Base-by-base conservation (phyloP, 2,113 vertebrate genomes). In the Isurus oxyrinchus region DNA sequence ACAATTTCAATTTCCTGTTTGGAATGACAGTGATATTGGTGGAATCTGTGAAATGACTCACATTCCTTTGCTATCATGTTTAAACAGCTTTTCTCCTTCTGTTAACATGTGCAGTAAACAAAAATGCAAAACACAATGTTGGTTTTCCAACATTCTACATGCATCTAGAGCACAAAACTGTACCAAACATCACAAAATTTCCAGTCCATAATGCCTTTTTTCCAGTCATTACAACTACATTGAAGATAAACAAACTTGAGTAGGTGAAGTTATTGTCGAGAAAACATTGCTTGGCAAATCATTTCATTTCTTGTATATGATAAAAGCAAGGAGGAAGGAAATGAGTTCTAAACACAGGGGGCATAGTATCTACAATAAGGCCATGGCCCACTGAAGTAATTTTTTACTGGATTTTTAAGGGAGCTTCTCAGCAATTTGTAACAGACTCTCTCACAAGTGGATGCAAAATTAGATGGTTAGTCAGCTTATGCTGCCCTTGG, bases 1-100 rank as follows among this genome's bases (percentile, higher is more conserved):
- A 95, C 66, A 49, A 69, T 95, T 95, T 72, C 13, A 72, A 95
- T 95, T 95, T 95, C 66, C 94, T 95, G 66, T 72, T 95, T 95
- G 94, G 94, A 72, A 49, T 55, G 49, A 76, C 44, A 72, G 21
- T 40, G 25, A 0, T 49, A 69, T 94, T 94, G 35, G n/a, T 63
- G 49, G 63, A 35, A 25, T 95, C 67, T 49, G 67, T 19, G 25
- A 72, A 95, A 95, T 55, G 14, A 31, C 94, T 95, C 14, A 35
- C 94, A 55, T 95, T 95, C 67, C 27, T 76, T 94, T 76, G 31
- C 63, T 21, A 72, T 31, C 94, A 95, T 40, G 72, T 72, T 69
- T 14, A 95, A 95, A 95, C 94, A 53, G 8, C 19, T 67, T 84
- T 21, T 72, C 40, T 95, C 67, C 8, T 72, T 69, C 67, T 72